Conservation (phyloP, 2,113 vertebrate genomes). For the Ophiodon elongatus region DNA sequence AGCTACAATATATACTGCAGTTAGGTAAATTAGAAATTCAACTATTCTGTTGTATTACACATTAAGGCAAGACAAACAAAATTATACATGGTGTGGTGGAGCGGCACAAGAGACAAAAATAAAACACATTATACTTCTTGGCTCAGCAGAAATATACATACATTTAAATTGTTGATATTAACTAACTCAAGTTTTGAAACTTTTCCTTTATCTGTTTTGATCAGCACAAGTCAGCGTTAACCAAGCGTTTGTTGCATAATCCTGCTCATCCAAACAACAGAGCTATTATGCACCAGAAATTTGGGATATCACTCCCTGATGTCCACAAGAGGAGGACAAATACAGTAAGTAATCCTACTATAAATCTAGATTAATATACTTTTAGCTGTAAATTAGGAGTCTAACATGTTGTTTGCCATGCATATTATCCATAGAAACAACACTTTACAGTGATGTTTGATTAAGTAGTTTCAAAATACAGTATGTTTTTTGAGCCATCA, state of each 20-base stretch:
- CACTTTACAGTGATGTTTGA: not conserved
- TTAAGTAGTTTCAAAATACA: not conserved
- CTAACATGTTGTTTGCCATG: not conserved
- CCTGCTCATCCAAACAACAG: slow-evolving; percentile 79
- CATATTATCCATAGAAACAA: slow-evolving; percentile 15
- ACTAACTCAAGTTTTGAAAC: not conserved
- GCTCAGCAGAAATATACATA: not conserved
- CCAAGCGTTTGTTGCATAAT: slow-evolving; percentile 81
- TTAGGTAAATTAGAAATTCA: not conserved
- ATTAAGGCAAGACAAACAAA: not conserved
- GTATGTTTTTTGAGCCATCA: not conserved
- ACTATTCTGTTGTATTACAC: not conserved
- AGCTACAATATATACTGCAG: not conserved
- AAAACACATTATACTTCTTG: not conserved
- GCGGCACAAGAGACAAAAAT: not conserved
- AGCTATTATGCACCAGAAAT: slow-evolving; percentile 74
- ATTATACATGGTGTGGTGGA: not conserved
- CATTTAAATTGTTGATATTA: slow-evolving; percentile 6
- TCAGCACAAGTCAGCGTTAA: slow-evolving; percentile 84
- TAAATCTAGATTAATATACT: slow-evolving; percentile 14
- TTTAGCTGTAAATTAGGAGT: not conserved
- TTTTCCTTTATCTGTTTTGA: slow-evolving; percentile 50
- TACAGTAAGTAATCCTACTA: slow-evolving; percentile 82
- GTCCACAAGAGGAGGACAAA: slow-evolving; percentile 78
- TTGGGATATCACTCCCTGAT: slow-evolving; percentile 83